phyloP scores from a whole-genome alignment of 2,113 vertebrate genomes.

The Pterocles gutturalis region DNA sequence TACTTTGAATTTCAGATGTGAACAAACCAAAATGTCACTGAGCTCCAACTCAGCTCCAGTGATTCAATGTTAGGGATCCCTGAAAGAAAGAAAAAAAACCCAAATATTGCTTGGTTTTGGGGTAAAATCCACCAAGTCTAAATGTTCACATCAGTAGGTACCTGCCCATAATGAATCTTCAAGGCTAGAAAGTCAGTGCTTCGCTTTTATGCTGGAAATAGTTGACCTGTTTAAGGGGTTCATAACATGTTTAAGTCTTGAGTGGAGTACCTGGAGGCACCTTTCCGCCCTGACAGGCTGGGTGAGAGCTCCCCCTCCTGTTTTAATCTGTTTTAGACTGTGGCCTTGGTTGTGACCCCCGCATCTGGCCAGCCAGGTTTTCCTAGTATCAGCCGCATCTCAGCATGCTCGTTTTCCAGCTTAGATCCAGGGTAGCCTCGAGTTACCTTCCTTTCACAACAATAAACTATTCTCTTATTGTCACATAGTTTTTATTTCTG shows the following conservation, averaged over 20 bases:
- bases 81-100: background rate
- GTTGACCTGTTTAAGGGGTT: background rate
- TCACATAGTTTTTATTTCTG: background rate
- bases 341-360: background rate
- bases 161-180: background rate
- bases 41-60: background rate
- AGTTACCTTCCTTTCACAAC: background rate
- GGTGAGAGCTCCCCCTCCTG: constrained; percentile 58
- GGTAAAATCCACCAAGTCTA: background rate
- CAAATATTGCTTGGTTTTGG: background rate
- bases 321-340: background rate
- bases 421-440: background rate
- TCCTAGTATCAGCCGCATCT: background rate
- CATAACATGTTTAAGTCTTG: background rate
- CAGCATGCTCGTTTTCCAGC: background rate
- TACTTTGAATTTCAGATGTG: constrained; percentile 64
- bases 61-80: background rate
- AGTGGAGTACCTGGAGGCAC: background rate
- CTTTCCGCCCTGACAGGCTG: background rate
- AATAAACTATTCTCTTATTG: background rate
- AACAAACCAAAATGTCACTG: constrained; percentile 27
- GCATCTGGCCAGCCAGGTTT: background rate
- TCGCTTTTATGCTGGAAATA: background rate
- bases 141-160: background rate
- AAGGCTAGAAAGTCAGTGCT: background rate